Evolutionary conservation across 1,140 invertebrate species (phyloP).

Genomic region (Tetranychus cinnabarinus): DNA sequence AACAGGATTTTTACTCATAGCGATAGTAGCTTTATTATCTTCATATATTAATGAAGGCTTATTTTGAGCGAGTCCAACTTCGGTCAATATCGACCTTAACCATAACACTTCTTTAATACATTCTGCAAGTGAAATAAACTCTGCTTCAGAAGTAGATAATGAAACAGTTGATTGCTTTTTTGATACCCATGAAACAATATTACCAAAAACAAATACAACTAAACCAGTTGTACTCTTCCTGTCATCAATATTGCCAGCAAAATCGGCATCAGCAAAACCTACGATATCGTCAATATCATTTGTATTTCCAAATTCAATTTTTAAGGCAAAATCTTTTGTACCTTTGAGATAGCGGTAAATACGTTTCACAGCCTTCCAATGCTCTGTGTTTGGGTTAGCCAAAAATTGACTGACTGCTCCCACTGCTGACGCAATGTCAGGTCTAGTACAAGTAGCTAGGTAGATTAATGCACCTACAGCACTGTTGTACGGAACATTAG

Average conservation of each 20-base stretch:
- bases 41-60: constrained; percentile 1
- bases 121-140: constrained; percentile 20
- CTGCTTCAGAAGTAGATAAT: constrained; percentile 18
- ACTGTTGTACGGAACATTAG: constrained; percentile 11
- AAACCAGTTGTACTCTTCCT: constrained; percentile 1
- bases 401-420: constrained; percentile 23
- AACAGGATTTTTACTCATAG: constrained; percentile 11
- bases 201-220: constrained; percentile 15
- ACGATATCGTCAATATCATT: neutral
- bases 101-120: constrained; percentile 18
- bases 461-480: constrained; percentile 19
- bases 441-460: constrained; percentile 19
- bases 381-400: constrained; percentile 5
- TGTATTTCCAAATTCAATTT: neutral
- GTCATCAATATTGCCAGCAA: constrained; percentile 2
- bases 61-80: neutral
- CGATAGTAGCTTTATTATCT: constrained; percentile 16
- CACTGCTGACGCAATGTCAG: constrained; percentile 24
- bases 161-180: constrained; percentile 17
- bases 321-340: constrained; percentile 15
- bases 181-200: constrained; percentile 15
- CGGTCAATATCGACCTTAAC: constrained; percentile 6
- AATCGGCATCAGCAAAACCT: constrained; percentile 6
- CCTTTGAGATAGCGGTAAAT: constrained; percentile 10
- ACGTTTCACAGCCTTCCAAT: constrained; percentile 17